Percentiles rank a stretch among this genome's conserved stretches.
Conservation (phyloP, 64 coral and sea anemone species). For the Anthopleura sola region DNA sequence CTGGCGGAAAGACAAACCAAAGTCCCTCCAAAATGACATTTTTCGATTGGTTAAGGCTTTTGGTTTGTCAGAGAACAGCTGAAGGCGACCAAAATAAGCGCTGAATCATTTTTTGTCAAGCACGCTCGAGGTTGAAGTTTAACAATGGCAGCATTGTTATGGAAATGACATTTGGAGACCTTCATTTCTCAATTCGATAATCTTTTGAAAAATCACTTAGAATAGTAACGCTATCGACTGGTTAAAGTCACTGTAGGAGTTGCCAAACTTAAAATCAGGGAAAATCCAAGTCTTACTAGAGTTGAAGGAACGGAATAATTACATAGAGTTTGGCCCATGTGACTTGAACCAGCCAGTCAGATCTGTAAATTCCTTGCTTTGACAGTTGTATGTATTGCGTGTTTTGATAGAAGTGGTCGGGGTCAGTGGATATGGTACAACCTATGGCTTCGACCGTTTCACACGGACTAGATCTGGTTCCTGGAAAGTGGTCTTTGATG, state of each 20-base stretch:
- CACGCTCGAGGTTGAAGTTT: not conserved
- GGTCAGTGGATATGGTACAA: constrained; percentile 17
- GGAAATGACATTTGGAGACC: not conserved
- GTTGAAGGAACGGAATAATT: not conserved
- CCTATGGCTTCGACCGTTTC: constrained; percentile 2
- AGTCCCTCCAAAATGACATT: constrained; percentile 6
- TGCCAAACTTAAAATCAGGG: not conserved
- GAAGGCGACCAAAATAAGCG: not conserved
- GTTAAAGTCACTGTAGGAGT: not conserved
- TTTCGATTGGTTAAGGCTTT: constrained; percentile 4
- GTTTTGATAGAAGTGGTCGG: constrained; percentile 10
- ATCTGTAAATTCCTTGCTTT: constrained; percentile 20
- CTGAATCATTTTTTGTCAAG: not conserved
- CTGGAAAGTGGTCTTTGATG: constrained; percentile 2
- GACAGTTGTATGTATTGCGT: constrained; percentile 15
- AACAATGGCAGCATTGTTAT: constrained; percentile 15
- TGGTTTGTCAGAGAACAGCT: constrained; percentile 3
- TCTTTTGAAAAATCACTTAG: not conserved
- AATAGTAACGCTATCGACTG: not conserved
- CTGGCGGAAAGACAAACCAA: not conserved
- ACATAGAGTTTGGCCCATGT: constrained; percentile 23
- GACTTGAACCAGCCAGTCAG: constrained; percentile 55
- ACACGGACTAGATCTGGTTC: constrained; percentile 10
- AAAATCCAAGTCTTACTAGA: not conserved
- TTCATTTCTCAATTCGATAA: not conserved